Conservation (phyloP, 2,797 vertebrate genomes). For the Hozukius guyotensis region DNA sequence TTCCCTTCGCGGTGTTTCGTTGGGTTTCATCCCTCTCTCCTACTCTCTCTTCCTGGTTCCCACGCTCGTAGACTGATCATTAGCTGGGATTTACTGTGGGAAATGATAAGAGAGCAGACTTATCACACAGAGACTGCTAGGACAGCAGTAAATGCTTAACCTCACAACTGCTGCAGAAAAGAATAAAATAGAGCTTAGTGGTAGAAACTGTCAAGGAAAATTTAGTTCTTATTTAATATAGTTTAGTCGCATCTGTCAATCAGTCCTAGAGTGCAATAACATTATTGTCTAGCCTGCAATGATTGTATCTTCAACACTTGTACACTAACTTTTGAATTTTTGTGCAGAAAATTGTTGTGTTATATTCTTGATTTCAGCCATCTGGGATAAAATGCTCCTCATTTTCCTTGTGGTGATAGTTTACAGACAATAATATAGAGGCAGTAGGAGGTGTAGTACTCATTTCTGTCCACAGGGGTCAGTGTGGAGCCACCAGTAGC, state of each 20-base stretch:
- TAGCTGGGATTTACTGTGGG: slow-evolving; percentile 55
- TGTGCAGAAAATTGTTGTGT: not conserved
- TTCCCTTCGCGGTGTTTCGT: not conserved
- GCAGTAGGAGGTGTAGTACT: slow-evolving; percentile 8
- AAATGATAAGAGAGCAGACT: slow-evolving; percentile 53
- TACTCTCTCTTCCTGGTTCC: slow-evolving; percentile 47
- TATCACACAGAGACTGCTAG: slow-evolving; percentile 32
- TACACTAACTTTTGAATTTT: not conserved
- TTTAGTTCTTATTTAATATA: not conserved
- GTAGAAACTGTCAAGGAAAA: not conserved
- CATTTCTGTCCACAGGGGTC: slow-evolving; percentile 53
- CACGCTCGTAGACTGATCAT: slow-evolving; percentile 59
- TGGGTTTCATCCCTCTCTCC: slow-evolving; percentile 4
- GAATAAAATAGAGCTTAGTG: not conserved
- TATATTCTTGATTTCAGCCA: not conserved
- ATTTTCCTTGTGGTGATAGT: not conserved
- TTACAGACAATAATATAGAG: not conserved
- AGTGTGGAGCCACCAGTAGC: slow-evolving; percentile 50
- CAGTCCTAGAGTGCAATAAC: not conserved
- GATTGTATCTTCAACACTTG: not conserved
- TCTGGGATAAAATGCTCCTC: not conserved
- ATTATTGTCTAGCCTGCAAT: not conserved
- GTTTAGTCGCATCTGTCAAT: not conserved
- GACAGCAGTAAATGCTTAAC: slow-evolving; percentile 25
- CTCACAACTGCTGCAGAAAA: slow-evolving; percentile 1